Evolutionary conservation across 2,797 vertebrate genomes (phyloP), one percentile per base, ranked within the genome.

Genomic region (Gouania willdenowi): DNA sequence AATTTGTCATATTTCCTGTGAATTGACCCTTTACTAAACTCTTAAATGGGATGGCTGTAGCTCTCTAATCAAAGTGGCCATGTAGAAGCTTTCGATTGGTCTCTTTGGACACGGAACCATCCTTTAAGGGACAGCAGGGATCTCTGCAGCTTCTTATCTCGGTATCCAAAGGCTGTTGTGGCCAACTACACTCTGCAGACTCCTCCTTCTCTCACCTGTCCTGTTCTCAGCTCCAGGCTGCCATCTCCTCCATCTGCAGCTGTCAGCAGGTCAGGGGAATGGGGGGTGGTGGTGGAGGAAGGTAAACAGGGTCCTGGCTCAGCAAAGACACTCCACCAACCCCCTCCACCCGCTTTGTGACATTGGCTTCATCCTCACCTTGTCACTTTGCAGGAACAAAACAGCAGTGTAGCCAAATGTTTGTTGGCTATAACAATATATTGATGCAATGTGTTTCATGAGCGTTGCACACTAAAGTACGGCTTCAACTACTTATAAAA

Each of bases 201-300:
- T 78, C 72, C 77, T 71, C 80, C 82, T 75, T 51, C 68, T 56
- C 79, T 83, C 80, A 84, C 79, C 81, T 83, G 82, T 82, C 69
- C 76, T 54, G 39, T 71, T 78, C 53, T 41, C 30, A 75, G 77
- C 75, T 81, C 67, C 66, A 72, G 71, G 77, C 71, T 79, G 53
- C 75, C 86, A 88, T 88, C 85, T 81, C 55, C 77, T 48, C 75
- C 74, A 88, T 88, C 85, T 87, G 83, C 83, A 86, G 83, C 83
- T 87, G 82, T 87, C 84, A 88, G 87, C 87, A 86, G 79, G 79
- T 81, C 73, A 66, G 51, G 44, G 60, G 51, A 46, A 60, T 59
- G 51, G 46, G 57, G 50, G 45, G 60, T 60, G 73, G 66, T 61
- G 66, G 62, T 46, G 60, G 56, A 43, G 52, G 45, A 73, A 69